phyloP scores from a whole-genome alignment of 64 coral and sea anemone genomes.

The Montipora sp. region DNA sequence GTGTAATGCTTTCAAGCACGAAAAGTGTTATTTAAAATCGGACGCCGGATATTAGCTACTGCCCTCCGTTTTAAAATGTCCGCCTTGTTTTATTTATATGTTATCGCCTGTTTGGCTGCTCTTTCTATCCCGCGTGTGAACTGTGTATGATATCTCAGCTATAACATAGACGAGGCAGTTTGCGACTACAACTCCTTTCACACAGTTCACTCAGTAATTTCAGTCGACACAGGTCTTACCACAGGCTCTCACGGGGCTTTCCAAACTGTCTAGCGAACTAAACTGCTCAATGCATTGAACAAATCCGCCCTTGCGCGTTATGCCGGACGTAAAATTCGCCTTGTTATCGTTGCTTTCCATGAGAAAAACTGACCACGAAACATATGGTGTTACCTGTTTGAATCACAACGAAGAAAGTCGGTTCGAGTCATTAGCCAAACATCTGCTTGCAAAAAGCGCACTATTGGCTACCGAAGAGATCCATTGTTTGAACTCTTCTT shows the following conservation, averaged over 20 bases:
- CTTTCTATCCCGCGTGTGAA: background rate
- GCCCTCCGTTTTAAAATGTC: background rate
- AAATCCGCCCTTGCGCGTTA: conserved; percentile 1
- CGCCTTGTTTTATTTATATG: background rate
- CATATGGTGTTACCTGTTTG: conserved; percentile 56
- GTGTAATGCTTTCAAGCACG: background rate
- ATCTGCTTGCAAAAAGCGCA: conserved; percentile 17
- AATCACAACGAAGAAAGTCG: conserved; percentile 49
- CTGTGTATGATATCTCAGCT: background rate
- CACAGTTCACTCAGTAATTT: background rate
- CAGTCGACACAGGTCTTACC: background rate
- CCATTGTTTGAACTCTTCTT: conserved; percentile 24
- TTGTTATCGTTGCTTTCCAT: conserved; percentile 50
- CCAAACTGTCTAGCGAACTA: background rate
- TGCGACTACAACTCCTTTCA: background rate
- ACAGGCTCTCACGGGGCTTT: no score
- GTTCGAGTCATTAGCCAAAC: conserved; percentile 42
- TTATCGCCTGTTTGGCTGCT: conserved; percentile 8
- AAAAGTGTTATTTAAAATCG: background rate
- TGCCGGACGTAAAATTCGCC: background rate
- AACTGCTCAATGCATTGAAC: background rate
- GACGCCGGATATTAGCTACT: background rate
- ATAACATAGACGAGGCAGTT: background rate
- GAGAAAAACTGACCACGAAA: conserved; percentile 51
- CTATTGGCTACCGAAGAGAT: background rate